Base-by-base conservation (phyloP, 2,797 vertebrate species). In the Austrolebias charrua region DNA sequence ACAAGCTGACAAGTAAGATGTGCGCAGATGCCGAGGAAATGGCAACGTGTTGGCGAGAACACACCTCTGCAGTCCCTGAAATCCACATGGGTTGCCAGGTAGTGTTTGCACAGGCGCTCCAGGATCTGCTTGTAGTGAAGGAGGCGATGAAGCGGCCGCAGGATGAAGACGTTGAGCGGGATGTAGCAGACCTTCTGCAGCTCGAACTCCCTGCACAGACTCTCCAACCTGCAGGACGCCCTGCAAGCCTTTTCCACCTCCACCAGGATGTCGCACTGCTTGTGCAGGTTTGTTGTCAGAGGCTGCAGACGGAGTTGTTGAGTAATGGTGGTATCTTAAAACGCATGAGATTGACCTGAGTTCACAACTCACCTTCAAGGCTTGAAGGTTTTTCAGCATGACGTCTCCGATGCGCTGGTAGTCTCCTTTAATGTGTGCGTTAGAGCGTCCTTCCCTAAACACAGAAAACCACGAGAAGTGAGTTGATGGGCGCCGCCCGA, bases 111-210 rank as follows among this genome's bases (percentile, higher is more conserved):
- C 73, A 99, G 92, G 56, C 95, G 92, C 89, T 98, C 95, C 89
- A 99, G 93, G 83, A 98, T 95, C 91, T 96, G 96, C 88, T 96
- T 96, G 91, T 99, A 99, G 92, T 98, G 97, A 90, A 94, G 91
- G 71, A 98, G 95, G 75, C 97, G 94, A 89, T 99, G 98, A 78
- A 97, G 91, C 0, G 98, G 98, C 61, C 96, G 93, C 83, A 98
- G 95, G 1, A 99, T 90, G 88, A 99, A 99, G 71, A 96, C 94
- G 33, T 96, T 98, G 77, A 99, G 93, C 5, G 98, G 96, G 74
- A 99, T 84, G 85, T 99, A 98, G 79, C 98, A 99, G 75, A 97
- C 97, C 79, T 98, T 98, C 76, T 99, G 96, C 80, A 97, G 91
- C 83, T 99, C 98, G 55, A 99, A 98, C 81, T 98, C 96, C 60